Conservation (phyloP, 2,888 invertebrate species). For the Drosophila crucigera region DNA sequence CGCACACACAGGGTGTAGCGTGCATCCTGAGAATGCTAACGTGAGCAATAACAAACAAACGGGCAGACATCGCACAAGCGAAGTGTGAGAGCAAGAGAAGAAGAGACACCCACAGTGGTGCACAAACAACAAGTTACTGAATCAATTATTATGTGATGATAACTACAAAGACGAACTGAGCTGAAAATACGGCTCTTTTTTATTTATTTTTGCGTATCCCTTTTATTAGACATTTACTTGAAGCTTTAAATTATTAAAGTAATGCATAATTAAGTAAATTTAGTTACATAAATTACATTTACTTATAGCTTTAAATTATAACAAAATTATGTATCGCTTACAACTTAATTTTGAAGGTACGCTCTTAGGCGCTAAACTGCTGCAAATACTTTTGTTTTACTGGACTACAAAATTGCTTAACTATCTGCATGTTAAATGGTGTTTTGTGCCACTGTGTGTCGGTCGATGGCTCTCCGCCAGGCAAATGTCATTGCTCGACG, state of each 20-base stretch:
- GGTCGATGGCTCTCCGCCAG: conserved; percentile 35
- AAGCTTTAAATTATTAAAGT: background rate
- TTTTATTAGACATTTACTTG: background rate
- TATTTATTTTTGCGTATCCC: background rate
- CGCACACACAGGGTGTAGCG: conserved; percentile 38
- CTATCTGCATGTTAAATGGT: background rate
- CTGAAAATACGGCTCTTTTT: background rate
- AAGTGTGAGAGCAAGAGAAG: conserved; percentile 8
- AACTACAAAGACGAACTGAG: background rate
- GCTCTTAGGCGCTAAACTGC: too few species aligned
- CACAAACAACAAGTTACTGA: background rate
- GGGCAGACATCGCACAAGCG: conserved; percentile 37
- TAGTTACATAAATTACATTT: background rate
- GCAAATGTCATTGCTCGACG: conserved; percentile 80
- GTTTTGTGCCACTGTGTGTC: conserved; percentile 46
- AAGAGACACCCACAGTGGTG: conserved; percentile 35
- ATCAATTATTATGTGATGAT: background rate
- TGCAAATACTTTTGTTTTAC: background rate
- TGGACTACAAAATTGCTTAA: background rate
- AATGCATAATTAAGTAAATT: background rate
- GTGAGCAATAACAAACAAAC: conserved; percentile 62
- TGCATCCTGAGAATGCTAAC: conserved; percentile 56
- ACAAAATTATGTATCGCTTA: background rate
- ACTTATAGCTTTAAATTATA: background rate
- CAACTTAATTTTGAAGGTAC: background rate